Base-by-base conservation (phyloP, 2,888 invertebrate species). In the Lomographa bimaculata region DNA sequence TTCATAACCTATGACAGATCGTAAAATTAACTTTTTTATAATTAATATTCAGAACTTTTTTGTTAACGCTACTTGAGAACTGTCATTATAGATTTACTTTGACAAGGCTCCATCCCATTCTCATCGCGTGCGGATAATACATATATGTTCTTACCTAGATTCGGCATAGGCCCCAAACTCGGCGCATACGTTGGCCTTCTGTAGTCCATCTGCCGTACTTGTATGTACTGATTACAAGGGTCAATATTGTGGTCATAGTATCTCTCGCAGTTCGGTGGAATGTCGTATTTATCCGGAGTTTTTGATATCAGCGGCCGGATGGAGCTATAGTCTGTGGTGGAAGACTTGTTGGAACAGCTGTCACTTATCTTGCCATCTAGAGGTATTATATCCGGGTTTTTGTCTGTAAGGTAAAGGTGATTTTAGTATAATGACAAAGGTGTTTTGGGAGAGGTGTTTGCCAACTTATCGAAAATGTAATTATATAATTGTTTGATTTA, bases 331-430 rank as follows among this genome's bases (percentile, higher is more conserved):
- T 87, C 87, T 0, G 85, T 85, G 0, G 82, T 79, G 0, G 83
- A 85, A 0, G 86, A 86, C 54, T 85, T 86, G 62, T 84, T 85
- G 0, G 87, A 86, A 34, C 85, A 85, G 43, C 71, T 86, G 58
- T 89, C 89, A 30, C 79, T 85, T 56, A 85, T 79, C 74, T 90
- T 89, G 0, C 86, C 85, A 49, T 89, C 89, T 23, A 89, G 50
- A 0, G 89, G 87, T 50, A 90, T 89, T 41, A 89, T 89, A 54
- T 89, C 90, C 0, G 89, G 89, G 45, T 89, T 90, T 70, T 89
- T 90, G 44, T 90, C 90, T 86, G 80, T 2, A 71, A 69, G n/a
- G n/a, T 9, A 37, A 44, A 8, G 14, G 3, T 3, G n/a, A 1
- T 5, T 1, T n/a, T 12, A 20, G 20, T 14, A 14, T 14, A 14